Evolutionary conservation across 2,888 invertebrate genomes (phyloP).

Genomic region (Perizoma affinitatum): DNA sequence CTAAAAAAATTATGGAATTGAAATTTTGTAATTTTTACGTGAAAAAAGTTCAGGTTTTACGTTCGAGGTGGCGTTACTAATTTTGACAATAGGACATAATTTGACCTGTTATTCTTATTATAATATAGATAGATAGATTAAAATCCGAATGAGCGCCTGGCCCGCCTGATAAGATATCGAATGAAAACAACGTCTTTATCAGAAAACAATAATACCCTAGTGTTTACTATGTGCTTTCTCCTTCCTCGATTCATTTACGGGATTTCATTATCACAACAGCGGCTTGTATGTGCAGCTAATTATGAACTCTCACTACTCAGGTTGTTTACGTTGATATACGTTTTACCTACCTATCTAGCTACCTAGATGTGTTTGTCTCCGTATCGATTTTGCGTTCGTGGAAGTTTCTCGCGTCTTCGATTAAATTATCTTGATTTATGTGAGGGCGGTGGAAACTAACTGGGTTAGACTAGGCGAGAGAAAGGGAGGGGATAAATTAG

Average conservation of each 20-base stretch:
- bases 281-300: neutral
- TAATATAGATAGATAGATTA: too few species aligned
- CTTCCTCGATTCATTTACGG: neutral
- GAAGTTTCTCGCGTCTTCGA: conserved; percentile 4
- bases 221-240: neutral
- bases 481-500: too few species aligned
- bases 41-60: too few species aligned
- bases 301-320: too few species aligned
- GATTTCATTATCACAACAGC: neutral
- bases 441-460: too few species aligned
- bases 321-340: conserved; percentile 3
- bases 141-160: too few species aligned
- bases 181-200: neutral
- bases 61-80: too few species aligned
- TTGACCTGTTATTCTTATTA: too few species aligned
- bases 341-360: neutral
- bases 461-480: too few species aligned
- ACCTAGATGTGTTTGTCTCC: neutral
- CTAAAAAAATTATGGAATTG: too few species aligned
- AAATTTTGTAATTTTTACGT: too few species aligned
- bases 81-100: too few species aligned
- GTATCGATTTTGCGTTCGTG: conserved; percentile 5
- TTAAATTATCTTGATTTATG: neutral
- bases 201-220: neutral
- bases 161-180: neutral